Base-by-base conservation (phyloP, 2,797 vertebrate species). In the Peromyscus attwateri region DNA sequence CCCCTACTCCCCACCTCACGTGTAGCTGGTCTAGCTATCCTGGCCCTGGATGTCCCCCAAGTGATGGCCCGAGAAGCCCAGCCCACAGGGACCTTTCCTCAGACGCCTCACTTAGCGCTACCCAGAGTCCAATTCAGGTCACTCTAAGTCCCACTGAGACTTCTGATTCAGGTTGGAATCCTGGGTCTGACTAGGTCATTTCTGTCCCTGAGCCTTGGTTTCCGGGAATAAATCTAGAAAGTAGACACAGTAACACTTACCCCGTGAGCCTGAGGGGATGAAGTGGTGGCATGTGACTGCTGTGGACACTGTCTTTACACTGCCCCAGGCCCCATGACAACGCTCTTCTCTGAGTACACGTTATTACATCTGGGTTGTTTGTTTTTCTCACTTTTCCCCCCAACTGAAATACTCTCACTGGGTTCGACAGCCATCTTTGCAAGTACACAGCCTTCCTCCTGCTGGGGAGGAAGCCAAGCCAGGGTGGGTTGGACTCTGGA, bases 361-460 rank as follows among this genome's bases (percentile, higher is more conserved):
- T 94, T 23, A 27, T 87, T 82, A 13, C 73, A 82, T 76, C n/a
- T 89, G 64, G 55, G 52, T 29, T 89, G 68, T 14, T 84, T 73
- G 31, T 64, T 37, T 57, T 79, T 80, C 89, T 89, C 46, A 12
- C 9, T 87, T 34, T 71, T 80, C n/a, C 94, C 57, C 82, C 55
- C 55, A 95, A 85, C 34, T 70, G 46, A 66, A 92, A 88, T 40
- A 60, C 27, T 79, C 66, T n/a, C 46, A 29, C 64, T 29, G 34
- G 83, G 79, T 34, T 79, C 94, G 85, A 34, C 27, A 80, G 34
- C 9, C 64, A 68, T 85, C 73, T 95, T 94, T 80, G 19, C 19
- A 29, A 79, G 31, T n/a, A 1, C 34, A 34, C 25, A 43, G 77
- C 87, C 66, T 75, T 68, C 52, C 4, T 83, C 64, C 21, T 40